Evolutionary conservation across 2,113 vertebrate species (phyloP).

Genomic region (Otis tarda): DNA sequence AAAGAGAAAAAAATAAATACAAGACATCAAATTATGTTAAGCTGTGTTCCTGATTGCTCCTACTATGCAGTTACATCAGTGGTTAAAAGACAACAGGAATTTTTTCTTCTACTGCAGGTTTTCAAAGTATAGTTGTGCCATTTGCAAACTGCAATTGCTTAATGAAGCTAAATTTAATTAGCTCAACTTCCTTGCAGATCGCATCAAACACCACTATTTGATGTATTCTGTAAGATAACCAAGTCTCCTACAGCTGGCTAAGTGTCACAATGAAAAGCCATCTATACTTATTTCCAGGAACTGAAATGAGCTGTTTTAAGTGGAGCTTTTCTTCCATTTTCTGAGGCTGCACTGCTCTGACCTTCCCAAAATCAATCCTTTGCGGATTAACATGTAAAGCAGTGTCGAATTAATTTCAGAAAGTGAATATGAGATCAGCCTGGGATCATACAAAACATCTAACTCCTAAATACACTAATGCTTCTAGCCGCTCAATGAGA

Average conservation of each 20-base stretch:
- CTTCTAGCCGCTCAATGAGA: conserved; percentile 79
- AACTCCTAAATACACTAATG: conserved; percentile 80
- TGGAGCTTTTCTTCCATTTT: conserved; percentile 81
- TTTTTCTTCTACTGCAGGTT: conserved; percentile 60
- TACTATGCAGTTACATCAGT: conserved; percentile 6
- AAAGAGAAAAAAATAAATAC: not conserved
- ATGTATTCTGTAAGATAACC: conserved; percentile 67
- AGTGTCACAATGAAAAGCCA: conserved; percentile 77
- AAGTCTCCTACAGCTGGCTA: conserved; percentile 70
- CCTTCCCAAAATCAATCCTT: conserved; percentile 82
- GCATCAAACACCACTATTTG: conserved; percentile 71
- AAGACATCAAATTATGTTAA: not conserved
- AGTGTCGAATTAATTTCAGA: conserved; percentile 88
- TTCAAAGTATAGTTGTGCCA: conserved; percentile 71
- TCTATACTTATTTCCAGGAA: conserved; percentile 77
- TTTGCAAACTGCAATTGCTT: conserved; percentile 74
- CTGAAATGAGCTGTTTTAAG: conserved; percentile 80
- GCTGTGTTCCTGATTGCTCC: conserved; percentile 33
- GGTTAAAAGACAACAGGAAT: conserved; percentile 48
- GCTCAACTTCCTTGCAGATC: conserved; percentile 64
- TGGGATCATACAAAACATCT: conserved; percentile 82
- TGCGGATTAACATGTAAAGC: conserved; percentile 88
- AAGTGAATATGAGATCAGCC: conserved; percentile 84
- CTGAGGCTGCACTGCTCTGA: conserved; percentile 78
- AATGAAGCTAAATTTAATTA: conserved; percentile 81